phyloP scores from a whole-genome alignment of 2,797 vertebrate genomes.

The Sebastes reedi region DNA sequence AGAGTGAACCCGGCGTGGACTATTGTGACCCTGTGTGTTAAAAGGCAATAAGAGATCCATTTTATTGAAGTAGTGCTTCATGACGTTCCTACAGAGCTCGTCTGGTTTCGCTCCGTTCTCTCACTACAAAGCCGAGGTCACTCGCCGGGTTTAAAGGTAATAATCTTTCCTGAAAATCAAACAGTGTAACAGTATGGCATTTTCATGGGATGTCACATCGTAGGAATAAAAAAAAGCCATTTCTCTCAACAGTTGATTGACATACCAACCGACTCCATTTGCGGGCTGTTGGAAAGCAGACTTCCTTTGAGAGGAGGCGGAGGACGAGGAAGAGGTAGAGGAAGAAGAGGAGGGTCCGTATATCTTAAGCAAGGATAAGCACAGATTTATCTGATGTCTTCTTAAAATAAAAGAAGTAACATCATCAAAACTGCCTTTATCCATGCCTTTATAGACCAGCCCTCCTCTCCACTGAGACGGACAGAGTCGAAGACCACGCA shows the following conservation, averaged over 20 bases:
- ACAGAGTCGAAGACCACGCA: conserved; percentile 70
- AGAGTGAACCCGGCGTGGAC: conserved; percentile 56
- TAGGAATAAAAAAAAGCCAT: conserved; percentile 43
- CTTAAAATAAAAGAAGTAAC: conserved; percentile 90
- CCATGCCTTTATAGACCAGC: conserved; percentile 81
- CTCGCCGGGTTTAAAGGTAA: conserved; percentile 37
- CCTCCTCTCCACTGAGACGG: conserved; percentile 75
- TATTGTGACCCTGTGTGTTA: conserved; percentile 58
- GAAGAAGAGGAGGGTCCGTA: conserved; percentile 77
- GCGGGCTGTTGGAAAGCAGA: conserved; percentile 67
- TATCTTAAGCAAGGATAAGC: conserved; percentile 87
- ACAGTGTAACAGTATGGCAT: conserved; percentile 52
- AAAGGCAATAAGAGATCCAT: conserved; percentile 66
- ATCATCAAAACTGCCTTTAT: conserved; percentile 92
- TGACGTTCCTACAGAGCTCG: conserved; percentile 41
- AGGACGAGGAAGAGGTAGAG: conserved; percentile 71
- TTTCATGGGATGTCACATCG: conserved; percentile 43
- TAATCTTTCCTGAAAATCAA: conserved; percentile 60
- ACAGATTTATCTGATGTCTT: conserved; percentile 92
- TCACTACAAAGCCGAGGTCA: conserved; percentile 21
- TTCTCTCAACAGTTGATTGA: conserved; percentile 54
- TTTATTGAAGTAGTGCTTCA: conserved; percentile 60
- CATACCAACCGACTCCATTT: conserved; percentile 68
- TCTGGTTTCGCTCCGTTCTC: conserved; percentile 20
- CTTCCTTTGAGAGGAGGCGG: conserved; percentile 72